Base-by-base conservation (phyloP, 2,797 vertebrate genomes). In the Lithobates pipiens region DNA sequence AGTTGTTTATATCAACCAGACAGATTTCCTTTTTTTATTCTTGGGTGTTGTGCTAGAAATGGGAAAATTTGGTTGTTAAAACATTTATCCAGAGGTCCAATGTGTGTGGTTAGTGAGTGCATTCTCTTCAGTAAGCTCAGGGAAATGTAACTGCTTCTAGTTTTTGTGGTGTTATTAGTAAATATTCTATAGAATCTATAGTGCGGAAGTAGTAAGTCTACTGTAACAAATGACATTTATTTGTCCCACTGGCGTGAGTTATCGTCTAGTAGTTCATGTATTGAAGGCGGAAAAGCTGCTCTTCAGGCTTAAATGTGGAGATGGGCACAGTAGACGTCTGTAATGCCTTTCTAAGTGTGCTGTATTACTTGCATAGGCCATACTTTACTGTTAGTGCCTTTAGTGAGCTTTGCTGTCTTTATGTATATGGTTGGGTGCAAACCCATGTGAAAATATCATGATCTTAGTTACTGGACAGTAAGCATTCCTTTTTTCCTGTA, bases 41-140 rank as follows among this genome's bases (percentile, higher is more conserved):
- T 54, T 18, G 0, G 46, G 50, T 54, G 16, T 15, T 18, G 50
- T 16, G 50, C 50, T 54, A 50, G 16, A 54, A 46, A 54, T 54
- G 50, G 50, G 16, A 54, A 13, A 50, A 54, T 18, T 16, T 3
- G 50, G 16, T 54, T 54, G 50, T 16, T 54, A 18, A 46, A 4
- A 15, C 44, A 46, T 46, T 46, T 54, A 18, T 18, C 50, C 16
- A 54, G 13, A 54, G 50, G 25, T 46, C 44, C 44, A 46, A 2
- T 46, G 44, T 32, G 16, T 15, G 65, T 69, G 8, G 39, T 6
- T 42, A 29, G 69, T 3, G 5, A 21, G 27, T 34, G 5, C 44
- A 79, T 27, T 32, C 15, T 23, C 21, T 80, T 32, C 0, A 71
- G 27, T 54, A 36, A 80, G 21, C 78, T 80, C 78, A 80, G 78